phyloP scores from a whole-genome alignment of 1,140 invertebrate species.

The Myzus persicae region DNA sequence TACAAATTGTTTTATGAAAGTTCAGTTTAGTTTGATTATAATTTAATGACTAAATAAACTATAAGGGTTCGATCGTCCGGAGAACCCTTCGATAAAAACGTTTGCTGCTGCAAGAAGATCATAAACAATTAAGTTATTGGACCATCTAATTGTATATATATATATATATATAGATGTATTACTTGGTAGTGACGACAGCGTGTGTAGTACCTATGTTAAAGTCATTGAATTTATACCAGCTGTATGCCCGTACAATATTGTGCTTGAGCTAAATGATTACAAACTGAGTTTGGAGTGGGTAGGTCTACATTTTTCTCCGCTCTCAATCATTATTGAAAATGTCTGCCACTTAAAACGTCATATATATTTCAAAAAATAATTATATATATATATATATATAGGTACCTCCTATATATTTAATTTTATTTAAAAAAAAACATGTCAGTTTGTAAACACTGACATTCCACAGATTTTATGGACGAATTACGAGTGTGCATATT shows the following conservation, averaged over 20 bases:
- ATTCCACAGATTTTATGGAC: constrained; percentile 47
- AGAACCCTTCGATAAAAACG: background rate
- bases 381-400: background rate
- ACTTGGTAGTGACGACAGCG: background rate
- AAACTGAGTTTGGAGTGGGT: constrained; percentile 38
- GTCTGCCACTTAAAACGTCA: constrained; percentile 56
- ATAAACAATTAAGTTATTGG: constrained; percentile 43
- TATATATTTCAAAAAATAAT: constrained; percentile 38
- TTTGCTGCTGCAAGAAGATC: background rate
- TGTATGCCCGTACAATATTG: constrained; percentile 42
- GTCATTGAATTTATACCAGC: constrained; percentile 45
- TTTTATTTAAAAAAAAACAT: constrained; percentile 34
- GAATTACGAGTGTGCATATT: constrained; percentile 41
- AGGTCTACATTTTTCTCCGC: constrained; percentile 9
- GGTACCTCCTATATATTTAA: background rate
- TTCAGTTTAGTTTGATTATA: background rate
- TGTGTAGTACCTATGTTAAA: constrained; percentile 7
- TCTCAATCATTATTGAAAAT: constrained; percentile 58
- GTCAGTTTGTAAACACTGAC: constrained; percentile 27
- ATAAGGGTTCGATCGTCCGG: background rate
- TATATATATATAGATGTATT: background rate
- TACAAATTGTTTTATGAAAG: background rate
- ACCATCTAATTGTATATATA: constrained; percentile 19
- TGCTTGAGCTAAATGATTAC: constrained; percentile 45
- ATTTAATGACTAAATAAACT: background rate